Base-by-base conservation (phyloP, 2,888 invertebrate genomes). In the Yponomeuta malinellus region DNA sequence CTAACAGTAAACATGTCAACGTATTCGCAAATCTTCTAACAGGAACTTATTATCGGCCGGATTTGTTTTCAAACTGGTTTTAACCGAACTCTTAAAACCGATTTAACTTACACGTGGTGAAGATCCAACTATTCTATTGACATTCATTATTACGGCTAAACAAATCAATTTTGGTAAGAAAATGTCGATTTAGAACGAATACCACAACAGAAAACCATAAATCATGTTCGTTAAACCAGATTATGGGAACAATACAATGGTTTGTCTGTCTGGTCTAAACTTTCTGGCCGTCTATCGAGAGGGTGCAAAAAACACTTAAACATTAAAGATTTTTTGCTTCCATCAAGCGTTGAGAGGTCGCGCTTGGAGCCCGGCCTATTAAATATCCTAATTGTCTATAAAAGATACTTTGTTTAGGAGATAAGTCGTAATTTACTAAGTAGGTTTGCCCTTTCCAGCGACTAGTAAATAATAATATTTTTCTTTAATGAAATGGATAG, bases 301-400 rank as follows among this genome's bases (percentile, higher is more conserved):
- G 52, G 12, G 52, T 59, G 52, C 52, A 15, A 12, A 59, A 59
- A 59, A 59, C 12, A 59, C 52, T 15, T 12, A 15, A 59, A 59
- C 52, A 59, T 59, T 59, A 59, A 15, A 74, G 68, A 73, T 82
- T 81, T 86, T 85, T 86, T 86, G 80, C 77, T 74, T 73, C 72
- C 74, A 74, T 72, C 71, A 75, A 71, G 77, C 75, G 83, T 75
- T 80, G 81, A 86, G 77, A 83, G 81, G 77, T 76, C 83, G 75
- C 77, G 74, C 74, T 81, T 83, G 85, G 86, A 84, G 85, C 82
- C 77, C 76, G 72, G 72, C 70, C 76, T 75, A 75, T 78, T 76
- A 63, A 69, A 76, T 78, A 76, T 77, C 77, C 80, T 83, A 80
- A 85, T 87, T 83, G 85, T 79, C 77, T 76, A 77, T 77, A 78